A percentile compares a stretch with the other conserved stretches of the same genome.
These are phyloP conservation scores for Pseudochromis fuscus DNA, from an alignment of 2,797 vertebrate genomes.

Conservation along the genomic window DNA sequence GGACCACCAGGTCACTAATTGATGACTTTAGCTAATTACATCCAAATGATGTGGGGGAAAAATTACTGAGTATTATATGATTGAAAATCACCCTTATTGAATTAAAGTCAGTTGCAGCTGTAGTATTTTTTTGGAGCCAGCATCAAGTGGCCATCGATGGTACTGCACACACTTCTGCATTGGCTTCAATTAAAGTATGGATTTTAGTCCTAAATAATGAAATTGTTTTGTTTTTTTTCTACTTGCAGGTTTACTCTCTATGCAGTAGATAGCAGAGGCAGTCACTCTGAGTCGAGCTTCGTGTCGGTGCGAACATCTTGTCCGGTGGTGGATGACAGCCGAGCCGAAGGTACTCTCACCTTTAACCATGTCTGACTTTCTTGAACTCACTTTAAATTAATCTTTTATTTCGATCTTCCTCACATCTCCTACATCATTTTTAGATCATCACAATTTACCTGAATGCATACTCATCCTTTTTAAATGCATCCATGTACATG, in stretches of 20 bases:
- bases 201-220: background rate
- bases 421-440: background rate
- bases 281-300: conserved; percentile 92
- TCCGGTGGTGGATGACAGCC: conserved; percentile 95
- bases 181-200: no score
- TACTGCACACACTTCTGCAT: no score
- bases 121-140: no score
- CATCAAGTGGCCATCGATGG: no score
- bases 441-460: background rate
- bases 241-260: conserved; percentile 91
- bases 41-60: no score
- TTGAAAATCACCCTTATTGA: no score
- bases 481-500: no score
- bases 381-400: background rate
- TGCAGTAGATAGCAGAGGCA: conserved; percentile 94
- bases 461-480: background rate
- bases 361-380: background rate
- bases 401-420: background rate
- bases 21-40: no score
- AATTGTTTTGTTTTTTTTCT: conserved; percentile 7
- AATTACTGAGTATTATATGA: no score
- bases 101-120: no score
- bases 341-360: conserved; percentile 92
- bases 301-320: conserved; percentile 95
- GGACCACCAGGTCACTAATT: no score